Percentiles rank a stretch among this genome's conserved stretches.
phyloP scores from a whole-genome alignment of 2,113 vertebrate genomes.

The Martes martes region DNA sequence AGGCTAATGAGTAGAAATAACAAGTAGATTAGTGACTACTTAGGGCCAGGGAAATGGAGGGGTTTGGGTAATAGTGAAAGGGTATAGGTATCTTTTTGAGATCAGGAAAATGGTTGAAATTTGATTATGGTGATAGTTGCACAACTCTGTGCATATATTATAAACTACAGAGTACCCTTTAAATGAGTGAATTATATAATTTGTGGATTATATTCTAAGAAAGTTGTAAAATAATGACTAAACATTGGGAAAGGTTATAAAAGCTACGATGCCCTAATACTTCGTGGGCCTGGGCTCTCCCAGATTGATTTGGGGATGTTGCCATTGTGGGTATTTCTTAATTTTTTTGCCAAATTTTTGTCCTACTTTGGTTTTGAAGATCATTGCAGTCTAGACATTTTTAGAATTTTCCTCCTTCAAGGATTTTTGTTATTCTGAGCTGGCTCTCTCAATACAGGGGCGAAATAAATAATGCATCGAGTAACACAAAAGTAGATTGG shows the following conservation, averaged over 20 bases:
- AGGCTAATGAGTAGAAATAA: neutral
- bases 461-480: conserved; percentile 41
- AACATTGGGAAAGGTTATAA: neutral
- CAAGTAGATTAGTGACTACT: neutral
- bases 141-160: neutral
- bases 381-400: neutral
- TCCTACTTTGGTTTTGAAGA: neutral
- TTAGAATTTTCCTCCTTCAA: neutral
- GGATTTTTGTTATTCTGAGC: conserved; percentile 25
- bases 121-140: neutral
- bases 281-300: neutral
- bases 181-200: neutral
- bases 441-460: conserved; percentile 3
- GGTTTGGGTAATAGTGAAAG: neutral
- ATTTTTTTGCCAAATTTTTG: neutral
- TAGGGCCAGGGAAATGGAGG: neutral
- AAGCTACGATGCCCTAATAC: neutral
- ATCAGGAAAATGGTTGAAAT: neutral
- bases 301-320: neutral
- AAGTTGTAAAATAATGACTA: neutral
- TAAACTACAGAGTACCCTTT: neutral
- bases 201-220: neutral
- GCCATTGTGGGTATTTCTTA: neutral
- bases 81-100: neutral
- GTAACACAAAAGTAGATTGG: neutral